Base-by-base conservation (phyloP, 2,888 invertebrate genomes). In the Rapana venosa region DNA sequence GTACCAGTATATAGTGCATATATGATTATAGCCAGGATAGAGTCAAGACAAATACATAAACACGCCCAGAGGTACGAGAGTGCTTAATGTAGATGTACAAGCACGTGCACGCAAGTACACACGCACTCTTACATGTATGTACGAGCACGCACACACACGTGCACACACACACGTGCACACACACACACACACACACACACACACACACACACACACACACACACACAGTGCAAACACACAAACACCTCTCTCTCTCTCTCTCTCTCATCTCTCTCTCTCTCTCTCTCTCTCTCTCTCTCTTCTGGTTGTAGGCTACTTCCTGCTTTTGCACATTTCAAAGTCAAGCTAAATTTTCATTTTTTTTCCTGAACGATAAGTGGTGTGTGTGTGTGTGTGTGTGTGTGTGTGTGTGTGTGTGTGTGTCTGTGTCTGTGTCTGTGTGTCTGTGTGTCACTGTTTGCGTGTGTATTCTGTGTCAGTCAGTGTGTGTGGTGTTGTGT, bases 381-480 rank as follows among this genome's bases (percentile, higher is more conserved):
- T 47, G 79, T 79, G 79, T 79, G 79, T 79, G 79, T 79, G 79
- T 79, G 79, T 79, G 79, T 79, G 30, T 79, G 30, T 79, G 79
- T 79, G 79, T 79, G 79, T 79, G 79, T 79, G 79, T 79, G 79
- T 79, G 30, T 79, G 30, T 79, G 79, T 30, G 79, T 79, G 79
- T 30, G 79, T 77, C 15, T 26, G 77, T 77, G 77, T 26, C 15
- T 77, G 77, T 20, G n/a, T 77, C 8, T 87, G 30, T 83, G 35
- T 87, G 87, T 61, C n/a, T 87, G 61, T 87, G 61, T 61, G 87
- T 87, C n/a, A n/a, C n/a, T 87, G 87, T 87, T 22, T 87, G 87
- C 61, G 61, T 87, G 87, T 87, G 61, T n/a, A n/a, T n/a, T n/a
- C n/a, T 87, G 87, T 87, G 61, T 87, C 47, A 77, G 74, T 77